Evolutionary conservation across 2,113 vertebrate genomes (phyloP).

Genomic region (Malurus cyaneus): DNA sequence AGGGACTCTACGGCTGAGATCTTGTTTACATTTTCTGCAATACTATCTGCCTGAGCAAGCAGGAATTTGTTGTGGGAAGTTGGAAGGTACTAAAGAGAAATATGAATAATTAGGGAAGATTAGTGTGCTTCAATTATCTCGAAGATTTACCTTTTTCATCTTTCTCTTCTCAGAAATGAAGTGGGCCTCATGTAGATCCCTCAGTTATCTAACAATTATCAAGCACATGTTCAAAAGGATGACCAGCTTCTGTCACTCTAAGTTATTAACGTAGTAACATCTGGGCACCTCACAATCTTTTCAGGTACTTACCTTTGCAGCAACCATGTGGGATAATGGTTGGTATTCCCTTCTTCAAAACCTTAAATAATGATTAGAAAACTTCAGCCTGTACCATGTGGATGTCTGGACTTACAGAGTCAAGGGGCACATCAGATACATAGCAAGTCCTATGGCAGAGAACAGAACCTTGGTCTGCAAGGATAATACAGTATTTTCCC

Average conservation of each 20-base stretch:
- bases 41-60: not conserved
- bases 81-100: conserved; percentile 5
- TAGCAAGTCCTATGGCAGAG: not conserved
- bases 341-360: not conserved
- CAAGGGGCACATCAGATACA: not conserved
- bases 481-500: fast-evolving
- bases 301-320: not conserved
- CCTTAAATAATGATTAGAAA: not conserved
- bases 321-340: not conserved
- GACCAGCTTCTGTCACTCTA: not conserved
- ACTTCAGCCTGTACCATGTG: fast-evolving
- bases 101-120: not conserved
- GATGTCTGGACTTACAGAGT: not conserved
- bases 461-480: not conserved
- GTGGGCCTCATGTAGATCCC: not conserved
- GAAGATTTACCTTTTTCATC: conserved; percentile 7
- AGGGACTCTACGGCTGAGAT: not conserved
- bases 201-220: not conserved
- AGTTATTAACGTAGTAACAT: not conserved
- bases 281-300: not conserved
- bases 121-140: not conserved
- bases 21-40: not conserved
- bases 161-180: conserved; percentile 31
- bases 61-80: not conserved
- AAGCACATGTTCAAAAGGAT: not conserved